These are phyloP conservation scores for Hyphantria cunea DNA, from an alignment of 1,140 invertebrate species.

Conservation along the genomic window DNA sequence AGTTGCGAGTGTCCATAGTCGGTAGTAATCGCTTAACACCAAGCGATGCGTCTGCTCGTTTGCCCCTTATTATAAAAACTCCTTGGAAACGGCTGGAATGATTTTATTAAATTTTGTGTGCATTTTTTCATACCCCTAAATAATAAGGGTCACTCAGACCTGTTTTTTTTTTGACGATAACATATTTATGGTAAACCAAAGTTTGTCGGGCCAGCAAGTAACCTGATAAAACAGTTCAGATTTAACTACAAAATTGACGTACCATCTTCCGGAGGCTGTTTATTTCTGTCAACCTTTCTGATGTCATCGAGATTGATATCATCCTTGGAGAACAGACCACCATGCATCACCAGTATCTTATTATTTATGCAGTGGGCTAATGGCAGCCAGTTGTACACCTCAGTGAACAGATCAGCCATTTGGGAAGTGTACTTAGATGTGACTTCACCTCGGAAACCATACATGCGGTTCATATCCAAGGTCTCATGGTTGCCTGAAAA, in stretches of 20 bases:
- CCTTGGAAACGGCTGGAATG: no score
- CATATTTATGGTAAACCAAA: no score
- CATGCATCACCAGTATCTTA: slow-evolving; percentile 97
- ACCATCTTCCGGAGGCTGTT: slow-evolving; percentile 98
- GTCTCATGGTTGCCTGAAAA: slow-evolving; percentile 97
- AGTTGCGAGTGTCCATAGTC: no score
- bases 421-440: slow-evolving; percentile 96
- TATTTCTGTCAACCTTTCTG: slow-evolving; percentile 92
- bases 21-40: no score
- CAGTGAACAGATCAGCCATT: slow-evolving; percentile 98
- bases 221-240: no score
- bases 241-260: slow-evolving; percentile 21
- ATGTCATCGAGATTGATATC: slow-evolving; percentile 96
- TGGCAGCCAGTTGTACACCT: slow-evolving; percentile 99
- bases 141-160: no score
- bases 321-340: slow-evolving; percentile 95
- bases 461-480: slow-evolving; percentile 99
- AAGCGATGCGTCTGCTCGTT: no score
- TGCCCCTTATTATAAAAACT: no score
- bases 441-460: slow-evolving; percentile 99
- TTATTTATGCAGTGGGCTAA: slow-evolving; percentile 97
- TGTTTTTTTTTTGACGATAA: no score
- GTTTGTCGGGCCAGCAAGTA: no score
- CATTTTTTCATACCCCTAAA: no score
- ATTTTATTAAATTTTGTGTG: no score